Evolutionary conservation across 2,797 vertebrate species (phyloP).

Genomic region (Channa striata): DNA sequence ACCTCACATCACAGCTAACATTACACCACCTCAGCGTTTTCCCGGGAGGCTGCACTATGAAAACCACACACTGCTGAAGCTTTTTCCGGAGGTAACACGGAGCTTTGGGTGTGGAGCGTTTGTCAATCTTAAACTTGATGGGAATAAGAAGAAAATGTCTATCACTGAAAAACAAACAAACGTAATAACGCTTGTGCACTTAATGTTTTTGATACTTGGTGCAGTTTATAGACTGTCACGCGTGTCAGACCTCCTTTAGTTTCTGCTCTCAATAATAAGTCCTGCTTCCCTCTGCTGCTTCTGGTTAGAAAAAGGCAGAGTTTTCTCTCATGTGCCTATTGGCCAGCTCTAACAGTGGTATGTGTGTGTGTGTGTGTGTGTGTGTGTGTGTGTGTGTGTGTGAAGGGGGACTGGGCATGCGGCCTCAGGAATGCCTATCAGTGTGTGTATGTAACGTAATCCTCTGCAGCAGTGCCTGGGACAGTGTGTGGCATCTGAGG

Average conservation of each 20-base stretch:
- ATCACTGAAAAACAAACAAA: neutral
- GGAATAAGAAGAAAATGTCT: constrained; percentile 15
- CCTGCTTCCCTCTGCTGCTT: constrained; percentile 32
- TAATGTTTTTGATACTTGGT: neutral
- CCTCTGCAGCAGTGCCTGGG: constrained; percentile 20
- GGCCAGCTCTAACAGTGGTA: constrained; percentile 58
- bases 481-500: constrained; percentile 38
- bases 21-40: constrained; percentile 81
- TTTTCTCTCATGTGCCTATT: constrained; percentile 63
- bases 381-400: constrained; percentile 32
- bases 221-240: constrained; percentile 22
- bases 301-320: constrained; percentile 58
- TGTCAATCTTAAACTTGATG: neutral
- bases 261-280: constrained; percentile 33
- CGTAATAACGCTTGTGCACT: neutral
- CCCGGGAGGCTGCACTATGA: constrained; percentile 56
- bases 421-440: constrained; percentile 65
- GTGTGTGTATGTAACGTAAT: constrained; percentile 31
- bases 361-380: constrained; percentile 46
- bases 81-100: constrained; percentile 24
- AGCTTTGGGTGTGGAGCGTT: neutral
- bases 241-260: constrained; percentile 24
- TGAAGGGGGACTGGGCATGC: neutral
- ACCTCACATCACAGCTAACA: constrained; percentile 74
- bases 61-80: constrained; percentile 27